Conservation (phyloP, 2,113 vertebrate genomes). For the Paramisgurnus dabryanus region DNA sequence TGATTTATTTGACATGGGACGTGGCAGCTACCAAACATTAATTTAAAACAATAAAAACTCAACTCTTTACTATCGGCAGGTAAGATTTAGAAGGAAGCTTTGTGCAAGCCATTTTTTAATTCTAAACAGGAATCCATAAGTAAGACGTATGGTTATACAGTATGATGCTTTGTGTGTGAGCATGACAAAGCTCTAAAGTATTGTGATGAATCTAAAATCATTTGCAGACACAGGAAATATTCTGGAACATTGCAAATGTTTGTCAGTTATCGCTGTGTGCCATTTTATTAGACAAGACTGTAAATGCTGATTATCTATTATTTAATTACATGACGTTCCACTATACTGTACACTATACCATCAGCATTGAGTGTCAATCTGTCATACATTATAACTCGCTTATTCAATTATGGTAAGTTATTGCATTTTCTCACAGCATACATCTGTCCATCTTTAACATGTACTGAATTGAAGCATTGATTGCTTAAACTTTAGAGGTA, state of each 20-base stretch:
- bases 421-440: constrained; percentile 22
- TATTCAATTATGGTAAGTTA: constrained; percentile 40
- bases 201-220: neutral
- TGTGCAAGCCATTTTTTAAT: neutral
- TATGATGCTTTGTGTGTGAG: neutral
- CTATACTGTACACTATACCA: constrained; percentile 7
- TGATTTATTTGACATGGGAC: constrained; percentile 47
- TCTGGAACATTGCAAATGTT: constrained; percentile 13
- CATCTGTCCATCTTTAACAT: constrained; percentile 31
- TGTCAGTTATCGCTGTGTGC: constrained; percentile 18
- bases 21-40: constrained; percentile 42
- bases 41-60: constrained; percentile 52
- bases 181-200: neutral
- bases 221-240: neutral
- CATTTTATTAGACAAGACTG: neutral
- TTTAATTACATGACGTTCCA: constrained; percentile 16
- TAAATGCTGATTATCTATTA: constrained; percentile 20
- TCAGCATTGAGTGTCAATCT: constrained; percentile 14
- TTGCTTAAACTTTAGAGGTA: constrained; percentile 9
- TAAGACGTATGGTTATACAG: neutral
- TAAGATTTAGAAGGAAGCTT: constrained; percentile 23
- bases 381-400: constrained; percentile 24
- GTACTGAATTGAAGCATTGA: constrained; percentile 15
- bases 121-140: neutral
- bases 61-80: constrained; percentile 28